phyloP scores from a whole-genome alignment of 2,888 invertebrate species.

The Drosophila imparisetae region DNA sequence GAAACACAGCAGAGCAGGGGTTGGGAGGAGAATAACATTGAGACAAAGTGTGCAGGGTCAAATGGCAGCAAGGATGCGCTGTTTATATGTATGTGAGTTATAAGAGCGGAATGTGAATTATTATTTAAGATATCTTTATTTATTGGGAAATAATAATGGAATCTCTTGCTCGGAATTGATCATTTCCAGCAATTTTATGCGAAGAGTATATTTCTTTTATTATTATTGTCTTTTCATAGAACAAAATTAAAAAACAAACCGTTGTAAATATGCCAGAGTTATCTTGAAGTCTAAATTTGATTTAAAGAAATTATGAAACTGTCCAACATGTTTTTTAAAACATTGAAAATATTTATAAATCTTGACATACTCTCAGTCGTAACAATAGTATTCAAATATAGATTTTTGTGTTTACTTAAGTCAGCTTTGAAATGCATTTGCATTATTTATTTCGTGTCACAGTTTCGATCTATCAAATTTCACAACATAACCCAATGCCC shows the following conservation, averaged over 20 bases:
- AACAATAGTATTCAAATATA: not conserved
- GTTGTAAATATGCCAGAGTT: not conserved
- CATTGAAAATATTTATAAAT: not conserved
- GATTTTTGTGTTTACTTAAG: not conserved
- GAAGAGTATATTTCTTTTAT: not conserved
- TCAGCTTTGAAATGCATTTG: not conserved
- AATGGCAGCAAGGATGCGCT: conserved; percentile 47
- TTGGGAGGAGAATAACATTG: conserved; percentile 12
- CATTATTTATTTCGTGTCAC: not conserved
- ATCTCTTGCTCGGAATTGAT: not conserved
- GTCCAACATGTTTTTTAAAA: not conserved
- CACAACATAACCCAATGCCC: conserved; percentile 38
- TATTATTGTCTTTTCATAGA: not conserved
- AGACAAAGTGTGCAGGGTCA: conserved; percentile 29
- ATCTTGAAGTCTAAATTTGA: not conserved
- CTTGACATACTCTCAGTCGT: not conserved
- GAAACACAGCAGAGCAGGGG: conserved; percentile 30
- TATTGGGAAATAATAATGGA: not conserved
- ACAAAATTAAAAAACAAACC: not conserved
- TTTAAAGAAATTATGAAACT: not conserved
- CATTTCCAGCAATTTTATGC: not conserved
- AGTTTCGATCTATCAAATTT: conserved; percentile 22
- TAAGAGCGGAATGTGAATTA: conserved; percentile 3
- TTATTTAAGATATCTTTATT: not conserved
- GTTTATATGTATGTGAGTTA: conserved; percentile 1